A percentile compares a stretch with the other conserved stretches of the same genome.
Conservation (phyloP, 2,797 vertebrate species). For the Halcyon chelicuti region DNA sequence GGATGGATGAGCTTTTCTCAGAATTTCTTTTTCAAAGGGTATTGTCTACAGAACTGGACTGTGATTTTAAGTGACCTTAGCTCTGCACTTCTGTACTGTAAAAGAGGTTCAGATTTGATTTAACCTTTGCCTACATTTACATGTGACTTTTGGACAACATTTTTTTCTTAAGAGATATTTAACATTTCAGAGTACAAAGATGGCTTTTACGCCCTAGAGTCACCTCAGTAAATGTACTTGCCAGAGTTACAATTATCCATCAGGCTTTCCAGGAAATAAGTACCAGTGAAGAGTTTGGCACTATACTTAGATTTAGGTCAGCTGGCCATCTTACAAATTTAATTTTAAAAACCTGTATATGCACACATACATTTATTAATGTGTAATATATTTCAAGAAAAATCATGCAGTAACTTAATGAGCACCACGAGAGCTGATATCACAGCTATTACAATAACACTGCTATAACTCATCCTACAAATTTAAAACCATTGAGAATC, state of each 20-base stretch:
- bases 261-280: neutral
- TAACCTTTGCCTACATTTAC: neutral
- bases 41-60: neutral
- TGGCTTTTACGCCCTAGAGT: neutral
- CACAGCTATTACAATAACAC: neutral
- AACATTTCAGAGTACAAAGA: neutral
- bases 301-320: neutral
- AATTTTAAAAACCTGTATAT: neutral
- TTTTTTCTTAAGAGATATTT: neutral
- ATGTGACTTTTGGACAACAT: neutral
- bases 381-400: neutral
- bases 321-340: neutral
- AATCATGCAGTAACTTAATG: neutral
- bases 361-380: neutral
- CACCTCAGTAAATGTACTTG: neutral
- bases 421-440: neutral
- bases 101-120: neutral
- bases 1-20: constrained; percentile 20
- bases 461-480: neutral
- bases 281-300: neutral
- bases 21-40: constrained; percentile 11
- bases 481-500: neutral
- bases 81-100: neutral
- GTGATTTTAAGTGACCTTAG: neutral
- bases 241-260: neutral